Conservation (phyloP, 1,140 invertebrate genomes). For the Aphaenogaster ashmeadi region DNA sequence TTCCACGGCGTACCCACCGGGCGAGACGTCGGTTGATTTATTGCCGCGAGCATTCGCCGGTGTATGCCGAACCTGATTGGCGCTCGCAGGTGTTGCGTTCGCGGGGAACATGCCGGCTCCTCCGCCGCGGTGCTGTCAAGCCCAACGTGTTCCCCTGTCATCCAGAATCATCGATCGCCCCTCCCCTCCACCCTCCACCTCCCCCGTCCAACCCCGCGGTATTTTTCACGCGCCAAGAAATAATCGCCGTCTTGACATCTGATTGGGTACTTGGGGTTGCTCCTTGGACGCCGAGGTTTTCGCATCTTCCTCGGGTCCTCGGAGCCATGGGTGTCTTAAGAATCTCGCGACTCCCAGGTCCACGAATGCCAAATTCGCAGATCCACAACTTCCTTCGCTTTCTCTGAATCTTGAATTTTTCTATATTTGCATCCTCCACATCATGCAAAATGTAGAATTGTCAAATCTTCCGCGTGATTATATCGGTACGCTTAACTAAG, state of each 20-base stretch:
- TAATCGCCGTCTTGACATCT: constrained; percentile 47
- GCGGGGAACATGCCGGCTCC: constrained; percentile 39
- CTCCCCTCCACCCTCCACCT: no score
- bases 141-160: constrained; percentile 68
- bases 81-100: constrained; percentile 79
- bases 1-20: constrained; percentile 67
- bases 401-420: neutral
- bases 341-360: neutral
- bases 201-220: neutral
- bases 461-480: neutral
- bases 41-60: constrained; percentile 60
- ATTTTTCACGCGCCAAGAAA: constrained; percentile 59
- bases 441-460: neutral
- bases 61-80: constrained; percentile 80
- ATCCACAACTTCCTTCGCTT: neutral
- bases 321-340: neutral
- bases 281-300: neutral
- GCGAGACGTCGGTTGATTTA: constrained; percentile 82
- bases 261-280: constrained; percentile 16
- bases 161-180: constrained; percentile 69
- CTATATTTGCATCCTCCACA: neutral
- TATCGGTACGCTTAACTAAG: neutral
- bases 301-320: neutral
- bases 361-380: neutral
- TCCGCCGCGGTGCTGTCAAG: constrained; percentile 63